A percentile compares a stretch with the other conserved stretches of the same genome.
phyloP scores from a whole-genome alignment of 2,797 vertebrate genomes.

The Cryptoprocta ferox region DNA sequence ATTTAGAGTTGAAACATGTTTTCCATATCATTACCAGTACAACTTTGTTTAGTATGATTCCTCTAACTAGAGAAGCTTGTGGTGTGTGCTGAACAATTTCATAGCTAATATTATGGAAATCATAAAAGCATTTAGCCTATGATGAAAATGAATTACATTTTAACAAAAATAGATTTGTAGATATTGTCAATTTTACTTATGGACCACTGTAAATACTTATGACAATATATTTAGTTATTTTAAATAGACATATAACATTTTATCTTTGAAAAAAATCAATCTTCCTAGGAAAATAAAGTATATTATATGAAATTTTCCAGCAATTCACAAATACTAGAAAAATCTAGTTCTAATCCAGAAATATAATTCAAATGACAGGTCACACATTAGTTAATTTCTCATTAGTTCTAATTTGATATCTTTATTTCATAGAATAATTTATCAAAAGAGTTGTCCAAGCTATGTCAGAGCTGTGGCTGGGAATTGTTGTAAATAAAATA shows the following conservation, averaged over 20 bases:
- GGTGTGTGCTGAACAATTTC: background rate
- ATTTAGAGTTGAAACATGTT: background rate
- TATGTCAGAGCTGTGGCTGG: background rate
- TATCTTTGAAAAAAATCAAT: background rate
- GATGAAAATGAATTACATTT: background rate
- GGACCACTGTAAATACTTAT: background rate
- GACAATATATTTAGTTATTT: background rate
- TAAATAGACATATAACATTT: background rate
- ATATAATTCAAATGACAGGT: background rate
- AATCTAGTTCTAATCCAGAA: background rate
- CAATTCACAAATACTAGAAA: background rate
- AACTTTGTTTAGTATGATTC: background rate
- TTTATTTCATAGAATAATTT: background rate
- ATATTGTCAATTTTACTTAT: background rate
- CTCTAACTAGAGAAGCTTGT: background rate
- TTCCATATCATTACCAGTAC: background rate
- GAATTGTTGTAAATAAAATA: background rate
- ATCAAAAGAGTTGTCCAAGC: background rate
- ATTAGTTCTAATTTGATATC: background rate
- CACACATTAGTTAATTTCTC: background rate
- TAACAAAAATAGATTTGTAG: background rate
- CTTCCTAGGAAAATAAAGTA: background rate
- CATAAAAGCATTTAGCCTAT: background rate
- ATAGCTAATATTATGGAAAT: background rate
- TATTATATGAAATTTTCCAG: background rate